Base-by-base conservation (phyloP, 2,113 vertebrate genomes). In the Oenanthe melanoleuca region DNA sequence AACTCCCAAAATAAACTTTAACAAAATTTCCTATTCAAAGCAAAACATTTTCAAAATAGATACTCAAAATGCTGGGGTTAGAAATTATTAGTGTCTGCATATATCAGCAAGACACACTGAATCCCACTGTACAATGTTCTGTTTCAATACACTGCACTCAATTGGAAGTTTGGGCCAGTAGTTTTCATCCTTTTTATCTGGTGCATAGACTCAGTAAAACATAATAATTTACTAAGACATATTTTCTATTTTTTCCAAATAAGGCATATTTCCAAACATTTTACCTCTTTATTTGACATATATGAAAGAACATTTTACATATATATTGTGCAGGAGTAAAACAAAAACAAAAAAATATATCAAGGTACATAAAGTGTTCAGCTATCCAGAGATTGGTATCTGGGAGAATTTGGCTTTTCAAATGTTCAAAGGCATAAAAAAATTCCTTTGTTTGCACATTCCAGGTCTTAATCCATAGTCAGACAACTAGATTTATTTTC, bases 401-500 rank as follows among this genome's bases (percentile, higher is more conserved):
- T 79, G 26, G 20, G 19, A 12, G 14, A 89, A 89, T 63, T 49
- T 38, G 31, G 19, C 44, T 89, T 85, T 86, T 91, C 24, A 60
- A 60, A 65, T 78, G 47, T 49, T 91, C 61, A 71, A 80, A 93
- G 47, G 14, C n/a, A 63, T 49, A 25, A 80, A 50, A 74, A 84
- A 89, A 80, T 19, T 17, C 18, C 38, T 89, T 81, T 75, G 20
- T 86, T 94, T 84, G 10, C 44, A 82, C 53, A 82, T 92, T 89
- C 75, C 59, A 57, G 10, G 11, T 79, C 75, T 73, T 90, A 88
- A 88, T 88, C 86, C 55, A 13, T 16, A 64, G 42, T 42, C 40
- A 59, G 72, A 63, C 45, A 74, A 60, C 44, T 65, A 65, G 71
- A 82, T 92, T 88, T 95, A 72, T 88, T 88, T 93, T 55, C 17